A percentile compares a stretch with the other conserved stretches of the same genome.
Evolutionary conservation across 2,113 vertebrate genomes (phyloP).

Genomic region (Chlamydotis undulata): DNA sequence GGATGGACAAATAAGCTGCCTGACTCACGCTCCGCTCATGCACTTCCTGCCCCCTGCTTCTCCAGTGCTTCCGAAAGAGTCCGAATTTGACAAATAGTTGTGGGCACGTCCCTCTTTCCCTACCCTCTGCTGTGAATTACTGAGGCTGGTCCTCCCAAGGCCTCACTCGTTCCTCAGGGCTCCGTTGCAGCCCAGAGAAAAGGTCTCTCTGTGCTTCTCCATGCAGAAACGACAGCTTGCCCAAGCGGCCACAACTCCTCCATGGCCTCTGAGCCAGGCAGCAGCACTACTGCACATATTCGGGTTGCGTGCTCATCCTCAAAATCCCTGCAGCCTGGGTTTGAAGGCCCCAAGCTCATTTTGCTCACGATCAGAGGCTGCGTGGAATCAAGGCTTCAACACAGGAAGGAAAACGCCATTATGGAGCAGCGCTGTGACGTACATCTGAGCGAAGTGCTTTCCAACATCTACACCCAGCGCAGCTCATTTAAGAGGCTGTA

Average conservation of each 20-base stretch:
- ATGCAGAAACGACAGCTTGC: not conserved
- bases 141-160: not conserved
- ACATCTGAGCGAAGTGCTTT: slow-evolving; percentile 1
- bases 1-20: slow-evolving; percentile 20
- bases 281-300: not conserved
- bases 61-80: not conserved
- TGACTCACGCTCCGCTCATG: not conserved
- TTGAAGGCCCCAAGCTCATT: not conserved
- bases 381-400: not conserved
- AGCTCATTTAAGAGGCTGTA: slow-evolving; percentile 1
- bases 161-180: not conserved
- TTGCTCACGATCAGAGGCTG: not conserved
- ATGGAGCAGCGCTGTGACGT: not conserved
- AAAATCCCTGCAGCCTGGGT: not conserved
- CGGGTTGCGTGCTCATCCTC: accelerated
- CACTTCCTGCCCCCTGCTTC: not conserved
- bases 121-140: not conserved
- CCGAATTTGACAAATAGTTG: not conserved
- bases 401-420: slow-evolving; percentile 1
- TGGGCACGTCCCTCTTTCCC: not conserved
- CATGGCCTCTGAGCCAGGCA: accelerated
- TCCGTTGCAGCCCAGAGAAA: not conserved
- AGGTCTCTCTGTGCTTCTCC: not conserved
- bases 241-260: not conserved
- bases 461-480: not conserved